Evolutionary conservation across 2,888 invertebrate genomes (phyloP).

Genomic region (Drosophila paracracens): DNA sequence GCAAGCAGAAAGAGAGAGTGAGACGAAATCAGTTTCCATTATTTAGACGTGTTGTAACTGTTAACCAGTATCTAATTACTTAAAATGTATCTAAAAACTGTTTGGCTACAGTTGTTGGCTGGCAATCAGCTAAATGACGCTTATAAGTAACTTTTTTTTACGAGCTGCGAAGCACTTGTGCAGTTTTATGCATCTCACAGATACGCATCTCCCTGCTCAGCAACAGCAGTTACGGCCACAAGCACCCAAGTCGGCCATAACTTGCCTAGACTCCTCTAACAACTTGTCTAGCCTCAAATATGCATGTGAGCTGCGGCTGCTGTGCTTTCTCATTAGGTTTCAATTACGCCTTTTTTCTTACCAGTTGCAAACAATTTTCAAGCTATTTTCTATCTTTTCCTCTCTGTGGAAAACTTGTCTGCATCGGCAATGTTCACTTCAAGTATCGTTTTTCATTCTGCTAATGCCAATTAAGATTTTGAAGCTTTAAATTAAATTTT

Average conservation of each 20-base stretch:
- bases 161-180: constrained; percentile 33
- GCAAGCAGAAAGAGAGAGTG: constrained; percentile 37
- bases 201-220: constrained; percentile 48
- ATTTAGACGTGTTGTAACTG: constrained; percentile 15
- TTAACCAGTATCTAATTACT: constrained; percentile 46
- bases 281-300: constrained; percentile 47
- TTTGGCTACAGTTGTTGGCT: constrained; percentile 21
- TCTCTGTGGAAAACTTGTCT: constrained; percentile 30
- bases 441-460: constrained; percentile 5
- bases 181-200: constrained; percentile 46
- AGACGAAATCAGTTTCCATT: constrained; percentile 34
- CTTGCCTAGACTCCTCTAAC: constrained; percentile 12
- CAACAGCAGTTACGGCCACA: constrained; percentile 34
- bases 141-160: constrained; percentile 31
- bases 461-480: constrained; percentile 60
- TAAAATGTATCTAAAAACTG: constrained; percentile 9
- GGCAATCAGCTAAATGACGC: constrained; percentile 52
- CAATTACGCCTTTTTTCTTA: constrained; percentile 61
- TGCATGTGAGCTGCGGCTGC: constrained; percentile 47
- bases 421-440: constrained; percentile 36
- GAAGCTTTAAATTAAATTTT: constrained; percentile 47
- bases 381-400: constrained; percentile 19
- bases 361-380: constrained; percentile 42
- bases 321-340: constrained; percentile 71
- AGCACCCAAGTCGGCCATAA: constrained; percentile 1